These are phyloP conservation scores for Phalera bucephala DNA, from an alignment of 2,888 invertebrate species.

Conservation along the genomic window DNA sequence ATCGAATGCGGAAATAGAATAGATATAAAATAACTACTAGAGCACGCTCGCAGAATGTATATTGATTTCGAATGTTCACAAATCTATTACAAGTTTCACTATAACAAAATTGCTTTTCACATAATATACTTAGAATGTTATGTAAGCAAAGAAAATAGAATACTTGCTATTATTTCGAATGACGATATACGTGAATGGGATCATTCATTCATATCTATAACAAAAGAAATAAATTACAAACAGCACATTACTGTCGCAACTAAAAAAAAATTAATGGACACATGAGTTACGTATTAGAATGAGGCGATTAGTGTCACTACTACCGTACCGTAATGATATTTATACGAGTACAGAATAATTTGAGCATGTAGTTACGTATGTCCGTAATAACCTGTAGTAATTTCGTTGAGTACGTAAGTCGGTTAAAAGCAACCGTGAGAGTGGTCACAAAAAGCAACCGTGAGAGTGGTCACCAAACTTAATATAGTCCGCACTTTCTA, in stretches of 20 bases:
- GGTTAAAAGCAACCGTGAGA: slow-evolving; percentile 43
- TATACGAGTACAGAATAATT: slow-evolving; percentile 48
- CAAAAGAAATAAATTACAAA: slow-evolving; percentile 49
- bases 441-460: slow-evolving; percentile 44
- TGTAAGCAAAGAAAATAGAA: background rate
- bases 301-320: slow-evolving; percentile 60
- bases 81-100: background rate
- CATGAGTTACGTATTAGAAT: slow-evolving; percentile 41
- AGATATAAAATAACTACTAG: too few relatives aligned
- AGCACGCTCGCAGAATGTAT: too few relatives aligned
- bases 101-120: background rate
- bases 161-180: background rate
- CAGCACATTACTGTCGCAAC: slow-evolving; percentile 34
- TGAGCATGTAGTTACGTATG: slow-evolving; percentile 33
- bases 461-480: slow-evolving; percentile 37
- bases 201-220: slow-evolving; percentile 11
- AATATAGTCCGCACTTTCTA: slow-evolving; percentile 53
- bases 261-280: slow-evolving; percentile 54
- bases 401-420: slow-evolving; percentile 39
- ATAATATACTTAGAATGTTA: background rate
- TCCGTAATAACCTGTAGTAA: slow-evolving; percentile 31
- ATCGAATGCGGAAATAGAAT: too few relatives aligned
- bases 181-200: slow-evolving; percentile 18
- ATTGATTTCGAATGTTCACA: too few relatives aligned
- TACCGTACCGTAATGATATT: slow-evolving; percentile 50